Conservation (phyloP, 2,113 vertebrate species). For the Miniopterus natalensis region DNA sequence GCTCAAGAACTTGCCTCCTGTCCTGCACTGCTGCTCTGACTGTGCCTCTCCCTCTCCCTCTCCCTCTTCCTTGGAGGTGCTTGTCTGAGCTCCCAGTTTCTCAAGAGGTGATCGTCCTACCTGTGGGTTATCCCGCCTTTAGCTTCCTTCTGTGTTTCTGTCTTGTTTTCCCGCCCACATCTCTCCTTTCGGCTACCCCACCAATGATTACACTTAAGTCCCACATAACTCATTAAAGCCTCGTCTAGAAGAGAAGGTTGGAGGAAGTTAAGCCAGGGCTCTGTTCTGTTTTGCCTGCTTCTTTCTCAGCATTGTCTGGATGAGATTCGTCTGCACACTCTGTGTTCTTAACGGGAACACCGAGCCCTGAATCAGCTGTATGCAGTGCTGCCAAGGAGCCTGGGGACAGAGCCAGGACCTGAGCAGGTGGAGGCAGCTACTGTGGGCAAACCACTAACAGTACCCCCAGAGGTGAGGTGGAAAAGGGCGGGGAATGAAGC, state of each 20-base stretch:
- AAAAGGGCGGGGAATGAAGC: not conserved
- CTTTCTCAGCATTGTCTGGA: not conserved
- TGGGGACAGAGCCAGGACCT: too few relatives aligned
- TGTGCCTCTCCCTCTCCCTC: not conserved
- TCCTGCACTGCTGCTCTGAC: not conserved
- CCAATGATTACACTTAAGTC: not conserved
- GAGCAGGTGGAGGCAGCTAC: not conserved
- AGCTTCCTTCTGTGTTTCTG: too few relatives aligned
- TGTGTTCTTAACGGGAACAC: not conserved
- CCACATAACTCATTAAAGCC: not conserved
- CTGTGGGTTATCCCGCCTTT: not conserved
- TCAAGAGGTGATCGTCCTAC: not conserved
- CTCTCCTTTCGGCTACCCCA: not conserved
- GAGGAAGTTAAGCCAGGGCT: not conserved
- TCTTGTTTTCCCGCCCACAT: not conserved
- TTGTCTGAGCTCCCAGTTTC: not conserved
- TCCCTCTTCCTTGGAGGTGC: not conserved
- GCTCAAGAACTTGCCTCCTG: not conserved
- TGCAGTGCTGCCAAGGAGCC: not conserved
- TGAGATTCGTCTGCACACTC: not conserved
- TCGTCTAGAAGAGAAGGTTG: not conserved
- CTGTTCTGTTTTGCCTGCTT: not conserved
- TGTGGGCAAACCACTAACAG: not conserved
- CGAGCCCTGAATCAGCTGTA: not conserved
- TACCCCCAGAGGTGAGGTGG: fast-evolving